A percentile compares a stretch with the other conserved stretches of the same genome.
Conservation (phyloP, 2,113 vertebrate genomes). For the Callocephalon fimbriatum region DNA sequence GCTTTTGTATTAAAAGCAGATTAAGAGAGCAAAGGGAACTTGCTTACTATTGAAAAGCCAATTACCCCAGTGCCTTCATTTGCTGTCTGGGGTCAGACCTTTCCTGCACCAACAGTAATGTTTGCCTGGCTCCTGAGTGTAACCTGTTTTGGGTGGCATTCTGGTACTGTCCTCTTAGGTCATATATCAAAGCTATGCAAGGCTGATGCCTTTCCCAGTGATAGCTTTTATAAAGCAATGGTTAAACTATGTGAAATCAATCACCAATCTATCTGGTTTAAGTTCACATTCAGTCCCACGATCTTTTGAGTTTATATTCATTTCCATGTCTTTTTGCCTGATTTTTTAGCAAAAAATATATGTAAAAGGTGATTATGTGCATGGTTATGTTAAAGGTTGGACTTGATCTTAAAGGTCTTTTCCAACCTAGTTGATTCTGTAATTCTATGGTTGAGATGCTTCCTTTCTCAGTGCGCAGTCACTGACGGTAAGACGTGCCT, state of each 20-base stretch:
- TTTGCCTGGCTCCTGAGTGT: not conserved
- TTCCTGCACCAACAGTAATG: not conserved
- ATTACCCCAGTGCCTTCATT: not conserved
- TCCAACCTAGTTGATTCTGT: not conserved
- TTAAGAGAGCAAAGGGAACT: not conserved
- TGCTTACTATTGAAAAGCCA: not conserved
- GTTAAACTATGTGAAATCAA: not conserved
- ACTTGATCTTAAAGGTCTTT: not conserved
- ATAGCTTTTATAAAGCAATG: not conserved
- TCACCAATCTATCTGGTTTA: rapidly evolving
- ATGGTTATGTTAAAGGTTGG: not conserved
- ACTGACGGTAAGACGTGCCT: not conserved
- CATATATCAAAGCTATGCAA: not conserved
- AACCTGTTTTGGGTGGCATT: not conserved
- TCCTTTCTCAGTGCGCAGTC: not conserved
- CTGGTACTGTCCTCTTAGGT: not conserved
- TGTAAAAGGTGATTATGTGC: not conserved
- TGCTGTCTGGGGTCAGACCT: too few species aligned
- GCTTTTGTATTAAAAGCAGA: not conserved
- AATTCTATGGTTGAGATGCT: not conserved
- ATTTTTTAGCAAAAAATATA: not conserved
- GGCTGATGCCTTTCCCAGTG: not conserved
- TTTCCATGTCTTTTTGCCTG: not conserved
- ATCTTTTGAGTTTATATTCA: too few species aligned
- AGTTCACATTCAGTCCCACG: not conserved